phyloP scores from a whole-genome alignment of 2,797 vertebrate genomes.

The Acipenser oxyrinchus region DNA sequence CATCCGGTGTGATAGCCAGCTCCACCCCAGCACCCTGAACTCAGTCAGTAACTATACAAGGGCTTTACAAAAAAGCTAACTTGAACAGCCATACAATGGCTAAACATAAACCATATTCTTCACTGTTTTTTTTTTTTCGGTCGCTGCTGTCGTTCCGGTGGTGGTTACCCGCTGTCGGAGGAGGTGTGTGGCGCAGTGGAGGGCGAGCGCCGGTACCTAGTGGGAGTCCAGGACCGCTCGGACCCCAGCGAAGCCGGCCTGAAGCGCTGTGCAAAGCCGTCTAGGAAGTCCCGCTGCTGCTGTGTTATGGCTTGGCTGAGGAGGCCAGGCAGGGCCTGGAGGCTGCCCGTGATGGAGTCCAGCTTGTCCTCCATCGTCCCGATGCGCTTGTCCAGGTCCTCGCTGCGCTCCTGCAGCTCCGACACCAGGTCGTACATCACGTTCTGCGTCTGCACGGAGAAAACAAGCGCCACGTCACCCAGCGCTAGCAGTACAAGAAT shows the following conservation, averaged over 20 bases:
- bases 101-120: conserved; percentile 74
- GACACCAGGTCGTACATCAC: conserved; percentile 83
- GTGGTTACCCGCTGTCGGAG: conserved; percentile 75
- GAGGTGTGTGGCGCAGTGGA: conserved; percentile 69
- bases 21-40: conserved; percentile 67
- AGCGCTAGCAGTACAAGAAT: too few relatives aligned
- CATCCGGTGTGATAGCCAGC: conserved; percentile 60
- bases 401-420: conserved; percentile 81
- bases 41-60: conserved; percentile 71
- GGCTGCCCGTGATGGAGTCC: conserved; percentile 66
- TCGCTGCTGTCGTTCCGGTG: background rate
- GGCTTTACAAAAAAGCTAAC: conserved; percentile 82
- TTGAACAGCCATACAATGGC: conserved; percentile 86
- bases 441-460: conserved; percentile 74
- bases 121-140: conserved; percentile 48
- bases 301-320: conserved; percentile 74
- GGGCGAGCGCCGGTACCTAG: conserved; percentile 51
- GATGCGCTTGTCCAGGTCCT: conserved; percentile 78
- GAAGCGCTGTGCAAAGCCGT: conserved; percentile 59
- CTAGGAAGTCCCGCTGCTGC: conserved; percentile 70
- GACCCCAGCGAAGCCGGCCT: conserved; percentile 59
- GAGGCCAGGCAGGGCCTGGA: conserved; percentile 73
- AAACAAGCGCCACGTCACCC: background rate
- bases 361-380: conserved; percentile 71
- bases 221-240: conserved; percentile 58